phyloP scores from a whole-genome alignment of 2,888 invertebrate species.

The Harpalus rubripes region DNA sequence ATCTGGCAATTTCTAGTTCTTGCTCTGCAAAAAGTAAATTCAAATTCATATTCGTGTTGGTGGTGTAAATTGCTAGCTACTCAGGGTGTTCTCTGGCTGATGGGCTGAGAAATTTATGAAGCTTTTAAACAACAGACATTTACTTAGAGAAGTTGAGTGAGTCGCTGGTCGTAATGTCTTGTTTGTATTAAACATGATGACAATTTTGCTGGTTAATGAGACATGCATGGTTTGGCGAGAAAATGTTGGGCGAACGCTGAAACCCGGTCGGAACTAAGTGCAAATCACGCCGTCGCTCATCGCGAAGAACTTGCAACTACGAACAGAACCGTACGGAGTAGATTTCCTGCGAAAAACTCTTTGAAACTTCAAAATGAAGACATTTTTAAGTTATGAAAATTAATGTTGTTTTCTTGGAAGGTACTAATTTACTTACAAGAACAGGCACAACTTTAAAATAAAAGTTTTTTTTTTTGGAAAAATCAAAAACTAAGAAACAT shows the following conservation, averaged over 20 bases:
- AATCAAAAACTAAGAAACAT: too few relatives aligned
- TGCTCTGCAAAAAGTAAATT: not conserved
- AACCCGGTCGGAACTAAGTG: slow-evolving; percentile 43
- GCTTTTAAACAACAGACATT: slow-evolving; percentile 60
- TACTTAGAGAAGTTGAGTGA: slow-evolving; percentile 48
- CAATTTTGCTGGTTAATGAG: slow-evolving; percentile 64
- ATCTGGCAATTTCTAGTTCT: too few relatives aligned
- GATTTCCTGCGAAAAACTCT: not conserved
- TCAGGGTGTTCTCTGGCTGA: not conserved
- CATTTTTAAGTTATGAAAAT: too few relatives aligned
- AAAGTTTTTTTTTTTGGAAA: too few relatives aligned
- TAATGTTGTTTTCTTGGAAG: too few relatives aligned
- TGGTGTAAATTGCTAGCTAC: not conserved
- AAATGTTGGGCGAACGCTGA: slow-evolving; percentile 46
- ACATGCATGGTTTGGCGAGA: slow-evolving; percentile 61
- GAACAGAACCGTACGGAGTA: slow-evolving; percentile 1
- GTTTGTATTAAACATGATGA: slow-evolving; percentile 64
- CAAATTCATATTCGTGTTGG: not conserved
- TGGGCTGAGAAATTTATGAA: slow-evolving; percentile 48
- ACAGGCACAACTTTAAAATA: too few relatives aligned
- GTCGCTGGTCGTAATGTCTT: slow-evolving; percentile 58
- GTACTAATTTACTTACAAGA: too few relatives aligned
- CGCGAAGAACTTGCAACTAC: not conserved
- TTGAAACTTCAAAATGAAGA: too few relatives aligned
- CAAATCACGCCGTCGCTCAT: slow-evolving; percentile 43